A percentile compares a stretch with the other conserved stretches of the same genome.
phyloP scores from a whole-genome alignment of 2,888 invertebrate species.

The Clivina fossor region DNA sequence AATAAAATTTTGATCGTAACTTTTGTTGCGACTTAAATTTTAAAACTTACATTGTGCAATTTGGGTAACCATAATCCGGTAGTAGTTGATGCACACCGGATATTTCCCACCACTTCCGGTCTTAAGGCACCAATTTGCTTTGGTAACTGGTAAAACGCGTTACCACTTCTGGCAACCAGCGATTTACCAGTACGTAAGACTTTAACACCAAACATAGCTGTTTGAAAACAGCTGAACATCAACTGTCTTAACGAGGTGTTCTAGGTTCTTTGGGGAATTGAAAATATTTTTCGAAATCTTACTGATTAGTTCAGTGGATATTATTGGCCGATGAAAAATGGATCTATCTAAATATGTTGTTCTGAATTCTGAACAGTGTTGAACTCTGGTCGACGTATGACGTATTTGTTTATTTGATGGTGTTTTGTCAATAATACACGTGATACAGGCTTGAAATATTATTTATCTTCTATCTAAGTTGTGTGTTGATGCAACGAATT shows the following conservation, averaged over 20 bases:
- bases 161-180: conserved; percentile 42
- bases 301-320: conserved; percentile 1
- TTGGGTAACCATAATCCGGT: conserved; percentile 49
- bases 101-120: conserved; percentile 36
- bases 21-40: too few relatives aligned
- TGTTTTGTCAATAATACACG: conserved; percentile 8
- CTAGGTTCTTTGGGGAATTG: conserved; percentile 5
- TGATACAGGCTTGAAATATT: conserved; percentile 1
- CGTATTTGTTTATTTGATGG: too few relatives aligned
- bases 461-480: too few relatives aligned
- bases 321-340: conserved; percentile 9
- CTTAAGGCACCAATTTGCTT: conserved; percentile 46
- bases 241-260: neutral
- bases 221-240: neutral
- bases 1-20: too few relatives aligned
- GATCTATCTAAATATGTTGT: conserved; percentile 4
- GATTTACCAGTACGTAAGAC: conserved; percentile 40
- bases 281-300: conserved; percentile 7
- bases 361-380: neutral
- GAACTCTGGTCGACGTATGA: conserved; percentile 1
- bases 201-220: conserved; percentile 40
- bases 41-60: conserved; percentile 50
- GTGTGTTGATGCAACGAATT: too few relatives aligned
- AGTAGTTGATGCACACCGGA: conserved; percentile 46
- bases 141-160: conserved; percentile 47